Conservation (phyloP, 2,113 vertebrate genomes). For the Coracopsis vasa region DNA sequence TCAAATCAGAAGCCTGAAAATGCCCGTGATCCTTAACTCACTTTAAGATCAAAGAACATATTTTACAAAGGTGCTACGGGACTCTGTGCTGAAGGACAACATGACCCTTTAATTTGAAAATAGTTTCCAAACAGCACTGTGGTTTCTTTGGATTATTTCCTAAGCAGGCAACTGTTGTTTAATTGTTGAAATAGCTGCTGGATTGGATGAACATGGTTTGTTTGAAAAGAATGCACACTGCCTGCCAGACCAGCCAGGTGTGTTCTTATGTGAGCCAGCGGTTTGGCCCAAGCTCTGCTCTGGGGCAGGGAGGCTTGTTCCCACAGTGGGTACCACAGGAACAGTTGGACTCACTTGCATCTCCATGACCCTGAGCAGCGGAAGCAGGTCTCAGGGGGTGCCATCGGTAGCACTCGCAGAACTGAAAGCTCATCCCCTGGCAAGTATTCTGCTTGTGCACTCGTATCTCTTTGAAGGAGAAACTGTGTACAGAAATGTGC, state of each 20-base stretch:
- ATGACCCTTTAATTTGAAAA: not conserved
- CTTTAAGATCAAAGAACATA: not conserved
- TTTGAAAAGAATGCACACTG: not conserved
- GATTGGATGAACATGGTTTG: not conserved
- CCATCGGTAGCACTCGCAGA: not conserved
- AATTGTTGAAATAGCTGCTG: not conserved
- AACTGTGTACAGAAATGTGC: not conserved
- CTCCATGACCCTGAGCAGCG: accelerated
- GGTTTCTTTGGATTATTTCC: not conserved
- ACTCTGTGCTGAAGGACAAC: not conserved
- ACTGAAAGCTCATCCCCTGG: not conserved
- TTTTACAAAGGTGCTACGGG: not conserved
- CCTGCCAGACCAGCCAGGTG: not conserved
- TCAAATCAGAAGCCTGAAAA: not conserved
- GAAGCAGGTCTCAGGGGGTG: not conserved
- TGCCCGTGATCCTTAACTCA: not conserved
- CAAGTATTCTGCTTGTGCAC: not conserved
- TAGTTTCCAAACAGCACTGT: not conserved
- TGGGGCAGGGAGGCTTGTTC: not conserved
- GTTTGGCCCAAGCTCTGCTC: not conserved
- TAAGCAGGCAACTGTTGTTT: not conserved
- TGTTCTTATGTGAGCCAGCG: not conserved
- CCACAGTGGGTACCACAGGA: not conserved
- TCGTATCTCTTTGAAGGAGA: not conserved
- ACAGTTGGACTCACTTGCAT: not conserved